phyloP scores from a whole-genome alignment of 2,113 vertebrate genomes.

The Pseudorasbora parva region DNA sequence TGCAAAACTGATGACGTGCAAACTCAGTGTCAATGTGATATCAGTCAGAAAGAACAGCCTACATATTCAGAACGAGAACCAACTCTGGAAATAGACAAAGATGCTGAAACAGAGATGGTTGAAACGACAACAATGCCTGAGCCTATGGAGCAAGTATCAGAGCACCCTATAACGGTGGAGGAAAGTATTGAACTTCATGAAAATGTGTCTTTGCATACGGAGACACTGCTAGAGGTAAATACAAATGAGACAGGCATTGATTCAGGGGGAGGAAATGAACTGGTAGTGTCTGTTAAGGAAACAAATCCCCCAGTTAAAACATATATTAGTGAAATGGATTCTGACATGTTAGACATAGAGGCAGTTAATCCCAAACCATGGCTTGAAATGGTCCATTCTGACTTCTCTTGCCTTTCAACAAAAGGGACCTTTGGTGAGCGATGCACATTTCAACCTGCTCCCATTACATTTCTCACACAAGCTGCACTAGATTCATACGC shows the following conservation, averaged over 20 bases:
- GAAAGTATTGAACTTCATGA: conserved; percentile 27
- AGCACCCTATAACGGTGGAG: conserved; percentile 18
- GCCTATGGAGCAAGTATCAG: conserved; percentile 32
- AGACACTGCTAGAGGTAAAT: neutral
- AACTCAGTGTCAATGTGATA: conserved; percentile 28
- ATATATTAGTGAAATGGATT: conserved; percentile 2
- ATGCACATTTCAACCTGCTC: conserved; percentile 44
- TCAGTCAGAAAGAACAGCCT: conserved; percentile 53
- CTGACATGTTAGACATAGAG: conserved; percentile 36
- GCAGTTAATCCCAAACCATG: conserved; percentile 24
- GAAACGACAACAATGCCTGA: conserved; percentile 16
- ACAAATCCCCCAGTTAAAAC: conserved; percentile 7
- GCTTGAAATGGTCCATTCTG: conserved; percentile 27
- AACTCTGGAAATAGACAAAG: conserved; percentile 50
- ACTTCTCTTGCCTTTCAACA: conserved; percentile 34
- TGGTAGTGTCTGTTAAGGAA: conserved; percentile 18
- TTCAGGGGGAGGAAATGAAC: conserved; percentile 45
- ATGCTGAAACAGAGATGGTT: conserved; percentile 48
- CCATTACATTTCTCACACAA: conserved; percentile 54
- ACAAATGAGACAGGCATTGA: neutral
- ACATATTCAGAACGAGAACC: conserved; percentile 48
- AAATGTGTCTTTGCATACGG: conserved; percentile 19
- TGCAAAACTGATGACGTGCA: conserved; percentile 36
- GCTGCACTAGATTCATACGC: conserved; percentile 67
- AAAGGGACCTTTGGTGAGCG: conserved; percentile 35